Conservation (phyloP, 1,140 invertebrate species). For the Rhagoletis zephyria region DNA sequence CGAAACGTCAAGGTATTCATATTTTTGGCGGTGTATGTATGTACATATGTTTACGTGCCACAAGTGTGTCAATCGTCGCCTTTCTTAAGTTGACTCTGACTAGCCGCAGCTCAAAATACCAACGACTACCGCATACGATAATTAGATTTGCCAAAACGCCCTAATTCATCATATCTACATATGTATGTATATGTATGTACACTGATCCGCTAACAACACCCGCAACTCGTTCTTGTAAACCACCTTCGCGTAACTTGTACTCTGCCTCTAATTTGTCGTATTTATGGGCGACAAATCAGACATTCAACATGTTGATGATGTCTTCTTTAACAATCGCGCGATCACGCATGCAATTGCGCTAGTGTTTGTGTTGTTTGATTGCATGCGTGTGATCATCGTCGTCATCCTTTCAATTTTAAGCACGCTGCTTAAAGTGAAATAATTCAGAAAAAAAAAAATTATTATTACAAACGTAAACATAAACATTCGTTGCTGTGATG, state of each 20-base stretch:
- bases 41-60: not conserved
- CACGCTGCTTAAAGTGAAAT: conserved; percentile 34
- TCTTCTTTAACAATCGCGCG: conserved; percentile 45
- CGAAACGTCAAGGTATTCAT: too few species aligned
- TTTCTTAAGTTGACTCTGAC: conserved; percentile 11
- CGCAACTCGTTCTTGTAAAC: not conserved
- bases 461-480: conserved; percentile 47
- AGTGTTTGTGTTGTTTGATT: not conserved
- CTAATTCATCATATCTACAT: conserved; percentile 30
- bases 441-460: conserved; percentile 9
- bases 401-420: conserved; percentile 37
- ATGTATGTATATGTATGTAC: not conserved
- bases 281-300: conserved; percentile 54
- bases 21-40: too few species aligned
- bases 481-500: conserved; percentile 21
- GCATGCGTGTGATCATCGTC: not conserved
- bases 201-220: not conserved
- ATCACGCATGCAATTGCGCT: not conserved
- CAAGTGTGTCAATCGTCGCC: conserved; percentile 39
- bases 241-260: conserved; percentile 30
- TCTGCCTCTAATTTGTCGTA: conserved; percentile 48
- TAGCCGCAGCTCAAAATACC: not conserved
- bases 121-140: not conserved
- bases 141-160: conserved; percentile 49
- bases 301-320: conserved; percentile 53